Conservation (phyloP, 53 echinoderm and acorn worm species). For the Apostichopus leukothele region DNA sequence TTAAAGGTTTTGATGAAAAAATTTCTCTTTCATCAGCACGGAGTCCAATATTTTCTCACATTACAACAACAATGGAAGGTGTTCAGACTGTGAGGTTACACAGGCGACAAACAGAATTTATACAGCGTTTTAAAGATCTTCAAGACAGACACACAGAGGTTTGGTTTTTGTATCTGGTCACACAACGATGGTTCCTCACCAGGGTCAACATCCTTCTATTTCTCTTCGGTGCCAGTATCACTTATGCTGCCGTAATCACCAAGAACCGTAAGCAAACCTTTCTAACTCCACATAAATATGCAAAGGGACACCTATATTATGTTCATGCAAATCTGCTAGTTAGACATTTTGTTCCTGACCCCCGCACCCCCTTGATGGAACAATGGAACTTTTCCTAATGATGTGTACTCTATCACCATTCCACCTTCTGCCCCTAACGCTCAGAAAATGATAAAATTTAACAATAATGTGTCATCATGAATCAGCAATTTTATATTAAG, state of each 20-base stretch:
- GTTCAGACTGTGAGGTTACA: slow-evolving; percentile 60
- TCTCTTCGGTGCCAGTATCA: slow-evolving; percentile 56
- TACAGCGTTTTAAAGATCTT: slow-evolving; percentile 43
- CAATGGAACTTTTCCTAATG: no score
- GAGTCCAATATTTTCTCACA: slow-evolving; percentile 79
- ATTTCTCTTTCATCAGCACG: slow-evolving; percentile 70
- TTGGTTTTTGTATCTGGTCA: slow-evolving; percentile 75
- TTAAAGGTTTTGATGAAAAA: no score
- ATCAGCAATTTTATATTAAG: no score
- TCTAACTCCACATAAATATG: no score
- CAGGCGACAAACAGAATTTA: slow-evolving; percentile 51
- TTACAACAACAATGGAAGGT: slow-evolving; percentile 68
- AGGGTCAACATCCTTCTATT: slow-evolving; percentile 66
- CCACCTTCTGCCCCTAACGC: no score
- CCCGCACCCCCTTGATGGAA: no score
- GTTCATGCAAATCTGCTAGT: no score
- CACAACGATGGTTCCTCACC: slow-evolving; percentile 63
- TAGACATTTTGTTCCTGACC: no score
- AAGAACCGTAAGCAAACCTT: slow-evolving; percentile 53
- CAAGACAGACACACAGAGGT: slow-evolving; percentile 69
- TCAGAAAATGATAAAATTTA: no score
- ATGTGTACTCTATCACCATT: no score
- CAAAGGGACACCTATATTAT: no score
- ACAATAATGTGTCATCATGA: no score
- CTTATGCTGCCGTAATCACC: slow-evolving; percentile 57